phyloP scores from a whole-genome alignment of 1,140 invertebrate species.

The Brachionus angularis region DNA sequence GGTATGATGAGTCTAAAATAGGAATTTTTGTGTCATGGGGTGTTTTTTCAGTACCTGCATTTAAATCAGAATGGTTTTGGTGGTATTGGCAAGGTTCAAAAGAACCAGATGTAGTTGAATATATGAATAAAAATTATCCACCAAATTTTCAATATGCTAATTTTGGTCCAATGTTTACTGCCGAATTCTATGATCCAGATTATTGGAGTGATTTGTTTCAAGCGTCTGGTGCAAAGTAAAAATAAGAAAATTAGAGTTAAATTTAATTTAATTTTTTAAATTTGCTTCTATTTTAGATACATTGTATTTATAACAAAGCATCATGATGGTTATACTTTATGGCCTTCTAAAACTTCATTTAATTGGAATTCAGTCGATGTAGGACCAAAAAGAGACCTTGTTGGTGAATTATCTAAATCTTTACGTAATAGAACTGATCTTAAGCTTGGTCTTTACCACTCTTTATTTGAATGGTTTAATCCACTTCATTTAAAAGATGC shows the following conservation, averaged over 20 bases:
- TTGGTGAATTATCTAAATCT: slow-evolving; percentile 68
- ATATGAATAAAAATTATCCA: slow-evolving; percentile 49
- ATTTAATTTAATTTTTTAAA: too few species aligned
- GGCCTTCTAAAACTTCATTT: slow-evolving; percentile 52
- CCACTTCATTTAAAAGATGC: slow-evolving; percentile 75
- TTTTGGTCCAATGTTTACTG: slow-evolving; percentile 49
- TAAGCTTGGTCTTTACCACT: slow-evolving; percentile 81
- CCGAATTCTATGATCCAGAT: slow-evolving; percentile 42
- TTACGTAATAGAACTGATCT: slow-evolving; percentile 64
- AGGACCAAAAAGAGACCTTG: slow-evolving; percentile 52
- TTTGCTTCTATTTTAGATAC: too few species aligned
- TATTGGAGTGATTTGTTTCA: slow-evolving; percentile 43
- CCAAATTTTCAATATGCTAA: slow-evolving; percentile 50
- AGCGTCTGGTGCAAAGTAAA: slow-evolving; percentile 44
- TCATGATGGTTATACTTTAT: slow-evolving; percentile 54
- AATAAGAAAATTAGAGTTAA: too few species aligned
- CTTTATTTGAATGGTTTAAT: slow-evolving; percentile 85
- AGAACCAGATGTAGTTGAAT: slow-evolving; percentile 45
- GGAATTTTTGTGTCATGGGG: slow-evolving; percentile 92
- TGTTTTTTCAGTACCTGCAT: slow-evolving; percentile 77
- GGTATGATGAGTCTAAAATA: slow-evolving; percentile 83
- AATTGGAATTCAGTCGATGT: slow-evolving; percentile 56
- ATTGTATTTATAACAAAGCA: slow-evolving; percentile 55
- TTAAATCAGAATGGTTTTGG: slow-evolving; percentile 49
- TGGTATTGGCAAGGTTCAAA: slow-evolving; percentile 48